A percentile compares a stretch with the other conserved stretches of the same genome.
Evolutionary conservation across 1,140 invertebrate species (phyloP).

Genomic region (Littorina saxatilis): DNA sequence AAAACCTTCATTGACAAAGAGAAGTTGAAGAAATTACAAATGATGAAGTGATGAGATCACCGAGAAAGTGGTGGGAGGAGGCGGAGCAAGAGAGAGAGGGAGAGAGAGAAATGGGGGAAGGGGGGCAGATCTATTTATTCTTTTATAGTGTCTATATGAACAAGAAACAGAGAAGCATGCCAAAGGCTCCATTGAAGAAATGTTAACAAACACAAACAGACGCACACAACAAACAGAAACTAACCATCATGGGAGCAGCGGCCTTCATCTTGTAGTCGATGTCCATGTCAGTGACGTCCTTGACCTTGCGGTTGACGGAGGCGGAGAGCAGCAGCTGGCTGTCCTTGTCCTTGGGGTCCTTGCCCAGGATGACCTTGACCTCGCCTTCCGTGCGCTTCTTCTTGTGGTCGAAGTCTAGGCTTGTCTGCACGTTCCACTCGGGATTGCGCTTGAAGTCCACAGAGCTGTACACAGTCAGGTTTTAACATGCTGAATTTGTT

Average conservation of each 20-base stretch:
- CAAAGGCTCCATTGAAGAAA: no score
- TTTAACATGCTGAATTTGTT: not conserved
- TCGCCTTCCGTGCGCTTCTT: conserved; percentile 40
- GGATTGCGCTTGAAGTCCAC: conserved; percentile 40
- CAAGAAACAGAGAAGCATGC: no score
- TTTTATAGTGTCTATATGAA: no score
- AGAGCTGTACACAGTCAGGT: conserved; percentile 19
- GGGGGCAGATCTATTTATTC: no score
- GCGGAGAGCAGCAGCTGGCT: conserved; percentile 35
- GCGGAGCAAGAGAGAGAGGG: no score
- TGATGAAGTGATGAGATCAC: no score
- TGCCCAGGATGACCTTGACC: conserved; percentile 41
- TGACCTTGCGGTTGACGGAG: not conserved
- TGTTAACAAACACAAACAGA: no score
- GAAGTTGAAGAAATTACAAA: no score
- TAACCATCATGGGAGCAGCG: conserved; percentile 20
- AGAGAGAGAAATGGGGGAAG: no score
- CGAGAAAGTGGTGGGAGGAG: no score
- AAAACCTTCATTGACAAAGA: not conserved
- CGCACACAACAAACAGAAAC: no score
- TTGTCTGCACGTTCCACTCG: conserved; percentile 41
- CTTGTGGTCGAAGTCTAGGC: conserved; percentile 39
- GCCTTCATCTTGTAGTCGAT: conserved; percentile 35
- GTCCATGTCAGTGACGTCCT: not conserved
- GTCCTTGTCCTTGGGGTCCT: conserved; percentile 38